These are phyloP conservation scores for Stictonetta naevosa DNA, from an alignment of 2,113 vertebrate genomes.

Conservation along the genomic window DNA sequence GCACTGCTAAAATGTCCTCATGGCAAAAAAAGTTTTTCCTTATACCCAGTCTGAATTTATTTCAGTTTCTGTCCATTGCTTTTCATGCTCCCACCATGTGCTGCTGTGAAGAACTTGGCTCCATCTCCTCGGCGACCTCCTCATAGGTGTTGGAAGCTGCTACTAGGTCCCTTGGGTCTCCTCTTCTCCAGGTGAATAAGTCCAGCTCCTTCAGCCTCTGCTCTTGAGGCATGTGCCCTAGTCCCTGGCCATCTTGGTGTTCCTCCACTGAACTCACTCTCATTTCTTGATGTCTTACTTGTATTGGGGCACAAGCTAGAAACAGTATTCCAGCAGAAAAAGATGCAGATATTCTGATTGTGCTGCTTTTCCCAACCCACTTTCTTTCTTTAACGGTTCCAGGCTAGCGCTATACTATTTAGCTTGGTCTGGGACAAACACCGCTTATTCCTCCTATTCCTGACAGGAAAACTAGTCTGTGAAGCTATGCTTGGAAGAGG, in stretches of 20 bases:
- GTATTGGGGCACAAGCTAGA: background rate
- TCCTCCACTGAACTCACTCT: background rate
- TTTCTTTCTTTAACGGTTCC: background rate
- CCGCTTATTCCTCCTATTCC: background rate
- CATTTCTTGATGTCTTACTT: background rate
- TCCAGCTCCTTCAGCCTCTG: background rate
- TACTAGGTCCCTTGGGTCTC: background rate
- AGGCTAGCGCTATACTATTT: background rate
- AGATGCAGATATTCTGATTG: background rate
- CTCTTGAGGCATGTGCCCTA: background rate
- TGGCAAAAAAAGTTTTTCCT: background rate
- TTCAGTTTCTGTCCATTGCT: background rate
- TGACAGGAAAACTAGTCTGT: background rate
- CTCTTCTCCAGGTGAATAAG: background rate
- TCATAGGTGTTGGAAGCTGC: background rate
- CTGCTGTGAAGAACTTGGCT: background rate
- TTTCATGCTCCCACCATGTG: background rate
- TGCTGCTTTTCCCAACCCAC: background rate
- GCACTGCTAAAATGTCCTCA: background rate
- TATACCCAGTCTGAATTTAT: background rate
- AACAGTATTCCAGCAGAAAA: background rate
- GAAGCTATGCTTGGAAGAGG: background rate
- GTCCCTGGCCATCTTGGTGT: fast-evolving
- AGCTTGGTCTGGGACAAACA: background rate
- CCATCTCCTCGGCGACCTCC: background rate